Percentiles rank a stretch among this genome's conserved stretches.
phyloP scores from a whole-genome alignment of 2,888 invertebrate genomes.

The Lasioglossum calceatum region DNA sequence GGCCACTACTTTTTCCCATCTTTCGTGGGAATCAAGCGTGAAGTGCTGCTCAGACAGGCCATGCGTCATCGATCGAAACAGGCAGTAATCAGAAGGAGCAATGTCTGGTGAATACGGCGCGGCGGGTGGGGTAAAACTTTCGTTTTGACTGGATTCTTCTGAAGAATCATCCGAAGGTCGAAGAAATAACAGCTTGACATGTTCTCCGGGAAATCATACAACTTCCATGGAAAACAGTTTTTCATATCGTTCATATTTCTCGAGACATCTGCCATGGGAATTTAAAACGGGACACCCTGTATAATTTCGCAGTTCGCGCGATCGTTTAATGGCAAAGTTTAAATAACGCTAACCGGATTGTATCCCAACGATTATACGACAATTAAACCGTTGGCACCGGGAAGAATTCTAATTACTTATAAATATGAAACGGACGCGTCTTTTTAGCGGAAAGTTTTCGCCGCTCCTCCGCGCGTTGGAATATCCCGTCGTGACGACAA shows the following conservation, averaged over 20 bases:
- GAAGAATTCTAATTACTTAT: constrained; percentile 3
- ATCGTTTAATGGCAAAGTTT: background rate
- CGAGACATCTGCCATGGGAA: background rate
- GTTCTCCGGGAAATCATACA: no score
- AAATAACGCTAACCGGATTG: background rate
- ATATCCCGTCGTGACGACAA: background rate
- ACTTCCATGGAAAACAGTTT: no score
- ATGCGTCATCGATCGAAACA: no score
- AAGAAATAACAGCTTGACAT: no score
- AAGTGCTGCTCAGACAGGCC: no score
- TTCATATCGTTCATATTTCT: background rate
- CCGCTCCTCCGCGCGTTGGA: background rate
- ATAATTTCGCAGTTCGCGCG: background rate
- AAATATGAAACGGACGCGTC: constrained; percentile 9
- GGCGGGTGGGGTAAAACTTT: no score
- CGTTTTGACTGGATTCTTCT: no score
- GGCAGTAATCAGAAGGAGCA: no score
- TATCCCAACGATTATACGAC: background rate
- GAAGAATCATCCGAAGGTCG: no score
- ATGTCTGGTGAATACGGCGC: no score
- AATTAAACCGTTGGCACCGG: background rate
- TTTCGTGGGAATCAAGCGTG: no score
- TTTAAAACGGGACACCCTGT: background rate
- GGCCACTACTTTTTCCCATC: no score
- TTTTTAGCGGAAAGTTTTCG: background rate